Base-by-base conservation (phyloP, 2,888 invertebrate genomes). In the Ctena decussata region DNA sequence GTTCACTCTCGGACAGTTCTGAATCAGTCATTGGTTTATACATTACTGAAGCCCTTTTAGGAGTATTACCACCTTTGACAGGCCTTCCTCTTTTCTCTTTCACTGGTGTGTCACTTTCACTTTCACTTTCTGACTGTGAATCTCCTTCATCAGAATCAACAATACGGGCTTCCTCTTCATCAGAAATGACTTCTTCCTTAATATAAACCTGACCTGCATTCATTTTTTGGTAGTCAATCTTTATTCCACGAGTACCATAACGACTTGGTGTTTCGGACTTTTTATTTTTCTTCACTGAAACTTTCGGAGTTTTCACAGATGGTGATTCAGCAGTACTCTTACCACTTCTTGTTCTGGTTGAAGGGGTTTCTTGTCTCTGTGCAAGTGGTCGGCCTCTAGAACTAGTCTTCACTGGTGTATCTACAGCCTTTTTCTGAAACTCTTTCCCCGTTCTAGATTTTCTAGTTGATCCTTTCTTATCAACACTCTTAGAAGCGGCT, bases 201-300 rank as follows among this genome's bases (percentile, higher is more conserved):
- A 24, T 69, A 49, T 46, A 57, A 37, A 53, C 21, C 37, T 74
- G 57, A 32, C 89, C 89, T n/a, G 81, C 69, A 49, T 71, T 87
- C 80, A 89, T 84, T 24, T 84, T 76, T 11, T 86, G 57, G 39
- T 87, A 91, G 60, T 91, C 77, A n/a, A 88, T 78, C 32, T 82
- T 89, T 0, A 87, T 76, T 11, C 91, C 91, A 80, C 91, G 77
- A 1, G 91, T 91, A 6, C 89, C 79, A 74, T 91, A 91, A 41
- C 87, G 83, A 8, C 82, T 75, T 15, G 82, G 89, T 1, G 85
- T 88, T 15, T 11, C 57, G 30, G 60, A 30, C 18, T 53, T 73
- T 15, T 1, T 21, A 27, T 21, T 15, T 69, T 35, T 27, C 37
- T 69, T 80, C 15, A 15, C n/a, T 12, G 71, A 15, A 3, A 60